Evolutionary conservation across 2,113 vertebrate genomes (phyloP).

Genomic region (Boulengeromyrus knoepffleri): DNA sequence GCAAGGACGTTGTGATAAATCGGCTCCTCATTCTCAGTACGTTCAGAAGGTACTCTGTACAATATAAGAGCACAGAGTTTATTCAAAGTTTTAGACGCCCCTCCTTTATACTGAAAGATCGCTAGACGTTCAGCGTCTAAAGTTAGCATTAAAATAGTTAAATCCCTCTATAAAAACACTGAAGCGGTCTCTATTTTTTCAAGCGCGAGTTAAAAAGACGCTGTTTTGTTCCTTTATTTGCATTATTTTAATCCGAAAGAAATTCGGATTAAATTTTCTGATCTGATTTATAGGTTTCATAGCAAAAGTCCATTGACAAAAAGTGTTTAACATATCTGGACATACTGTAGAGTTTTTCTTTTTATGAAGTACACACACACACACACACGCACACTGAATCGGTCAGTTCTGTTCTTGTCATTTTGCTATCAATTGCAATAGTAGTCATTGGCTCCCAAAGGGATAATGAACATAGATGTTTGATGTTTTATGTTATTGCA

Average conservation of each 20-base stretch:
- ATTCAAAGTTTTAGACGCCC: not conserved
- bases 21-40: not conserved
- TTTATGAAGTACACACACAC: no score
- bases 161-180: not conserved
- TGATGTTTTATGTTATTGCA: not conserved
- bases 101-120: not conserved
- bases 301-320: not conserved
- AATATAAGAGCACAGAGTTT: not conserved
- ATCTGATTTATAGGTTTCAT: not conserved
- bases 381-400: no score
- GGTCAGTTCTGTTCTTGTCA: not conserved
- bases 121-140: not conserved
- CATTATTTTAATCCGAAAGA: not conserved
- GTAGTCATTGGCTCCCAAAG: not conserved
- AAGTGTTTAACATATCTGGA: not conserved
- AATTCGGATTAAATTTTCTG: not conserved
- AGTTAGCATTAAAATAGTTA: not conserved
- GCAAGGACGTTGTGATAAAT: conserved; percentile 1
- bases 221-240: not conserved
- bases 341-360: not conserved
- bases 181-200: not conserved
- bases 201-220: not conserved
- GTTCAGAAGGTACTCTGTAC: not conserved
- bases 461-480: not conserved
- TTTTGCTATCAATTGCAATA: not conserved